Base-by-base conservation (phyloP, 2,113 vertebrate genomes). In the Cinclus mexicanus region DNA sequence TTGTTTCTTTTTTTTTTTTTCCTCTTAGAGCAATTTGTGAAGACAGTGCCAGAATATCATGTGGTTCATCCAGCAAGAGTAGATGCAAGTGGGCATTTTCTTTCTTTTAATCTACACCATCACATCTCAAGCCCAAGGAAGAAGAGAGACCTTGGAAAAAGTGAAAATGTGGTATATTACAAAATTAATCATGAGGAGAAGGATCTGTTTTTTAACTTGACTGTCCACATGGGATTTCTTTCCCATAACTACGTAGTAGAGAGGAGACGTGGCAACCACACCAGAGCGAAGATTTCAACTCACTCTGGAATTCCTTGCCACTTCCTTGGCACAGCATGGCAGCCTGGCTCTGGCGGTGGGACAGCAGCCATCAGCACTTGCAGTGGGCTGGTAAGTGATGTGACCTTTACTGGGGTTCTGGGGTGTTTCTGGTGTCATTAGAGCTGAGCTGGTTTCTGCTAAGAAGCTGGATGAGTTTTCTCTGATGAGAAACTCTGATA, bases 321-420 rank as follows among this genome's bases (percentile, higher is more conserved):
- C 78, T 98, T 99, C 68, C 86, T 95, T 61, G 99, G 99, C 80
- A 98, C 98, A 0, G 99, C 98, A 33, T 93, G 97, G 67, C 95
- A 98, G 41, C 89, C 95, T 0, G 96, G 84, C 15, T 52, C 39
- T 0, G 60, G 94, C 25, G 83, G 63, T 0, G 99, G 99, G 39
- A 98, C 95, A 2, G 99, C 99, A 57, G 98, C 98, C 0, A 97
- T 99, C 95, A 99, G 99, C 96, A 97, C 98, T 39, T 99, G 99
- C 89, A 96, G 87, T 44, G 99, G 99, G 68, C 96, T 99, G 98
- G 99, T 99, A 98, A 99, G 99, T 98, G 53, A 7, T 33, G 29
- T 60, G 55, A 69, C 29, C 26, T 87, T 81, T 55, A 5, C 23
- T 57, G 25, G 18, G n/a, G 2, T 59, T 90, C 41, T 77, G 61